A percentile compares a stretch with the other conserved stretches of the same genome.
Conservation (phyloP, 2,888 invertebrate genomes). For the Platerodrilus igneus region DNA sequence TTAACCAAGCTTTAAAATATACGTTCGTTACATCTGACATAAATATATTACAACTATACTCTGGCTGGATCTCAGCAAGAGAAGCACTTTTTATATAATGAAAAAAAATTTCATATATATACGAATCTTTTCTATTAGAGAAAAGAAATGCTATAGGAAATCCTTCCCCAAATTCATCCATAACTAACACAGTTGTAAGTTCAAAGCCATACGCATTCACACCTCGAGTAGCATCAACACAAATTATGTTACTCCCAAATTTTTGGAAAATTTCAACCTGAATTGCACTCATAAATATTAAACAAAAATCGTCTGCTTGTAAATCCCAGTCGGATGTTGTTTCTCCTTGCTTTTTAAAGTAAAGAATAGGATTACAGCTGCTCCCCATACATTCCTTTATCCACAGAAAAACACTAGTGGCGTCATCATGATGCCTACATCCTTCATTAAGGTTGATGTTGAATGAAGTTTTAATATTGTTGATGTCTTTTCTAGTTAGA, state of each 20-base stretch:
- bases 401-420: conserved; percentile 1
- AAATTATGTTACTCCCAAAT: conserved; percentile 3
- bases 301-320: not conserved
- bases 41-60: too few relatives aligned
- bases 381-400: not conserved
- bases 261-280: conserved; percentile 1
- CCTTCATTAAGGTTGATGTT: conserved; percentile 1
- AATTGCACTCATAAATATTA: not conserved
- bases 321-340: conserved; percentile 1
- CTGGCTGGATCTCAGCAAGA: too few relatives aligned
- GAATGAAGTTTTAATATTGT: not conserved
- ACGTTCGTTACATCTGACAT: too few relatives aligned
- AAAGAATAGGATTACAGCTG: not conserved
- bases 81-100: too few relatives aligned
- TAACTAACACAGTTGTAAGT: conserved; percentile 1
- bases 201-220: conserved; percentile 1
- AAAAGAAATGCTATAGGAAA: too few relatives aligned
- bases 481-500: too few relatives aligned
- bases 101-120: too few relatives aligned
- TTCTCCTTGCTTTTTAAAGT: conserved; percentile 3
- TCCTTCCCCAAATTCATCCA: conserved; percentile 3
- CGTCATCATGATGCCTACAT: conserved; percentile 2
- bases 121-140: too few relatives aligned
- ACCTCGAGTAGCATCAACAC: not conserved
- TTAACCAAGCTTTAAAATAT: too few relatives aligned